A percentile compares a stretch with the other conserved stretches of the same genome.
These are phyloP conservation scores for Nemopilema nomurai DNA, from an alignment of 30 jellyfish, hydroid and myxozoan species.

Conservation along the genomic window DNA sequence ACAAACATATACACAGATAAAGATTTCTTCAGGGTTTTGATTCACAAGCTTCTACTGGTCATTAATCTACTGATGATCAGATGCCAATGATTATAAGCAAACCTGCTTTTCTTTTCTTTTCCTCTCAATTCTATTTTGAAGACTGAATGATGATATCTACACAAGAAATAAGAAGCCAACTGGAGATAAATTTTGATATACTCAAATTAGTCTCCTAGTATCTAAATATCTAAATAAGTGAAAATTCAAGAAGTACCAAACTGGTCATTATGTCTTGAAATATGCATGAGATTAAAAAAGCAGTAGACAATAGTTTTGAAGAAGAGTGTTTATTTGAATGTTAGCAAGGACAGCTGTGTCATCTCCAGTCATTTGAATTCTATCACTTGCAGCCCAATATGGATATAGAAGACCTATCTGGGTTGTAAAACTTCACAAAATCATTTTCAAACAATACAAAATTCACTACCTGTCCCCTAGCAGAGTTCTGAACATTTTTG, in stretches of 20 bases:
- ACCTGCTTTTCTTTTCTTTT: conserved; percentile 65
- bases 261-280: too few relatives aligned
- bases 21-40: not conserved
- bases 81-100: not conserved
- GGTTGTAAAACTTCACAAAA: not conserved
- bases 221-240: not conserved
- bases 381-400: not conserved
- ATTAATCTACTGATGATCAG: too few relatives aligned
- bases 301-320: too few relatives aligned
- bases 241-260: not conserved
- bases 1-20: too few relatives aligned
- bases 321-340: too few relatives aligned
- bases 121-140: conserved; percentile 52
- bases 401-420: not conserved
- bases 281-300: too few relatives aligned
- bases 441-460: not conserved
- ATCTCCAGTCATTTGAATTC: too few relatives aligned
- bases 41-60: not conserved
- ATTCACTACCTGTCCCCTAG: conserved; percentile 60
- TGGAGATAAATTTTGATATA: not conserved
- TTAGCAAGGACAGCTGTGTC: too few relatives aligned
- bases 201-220: not conserved
- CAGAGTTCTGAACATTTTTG: conserved; percentile 46
- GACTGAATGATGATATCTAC: conserved; percentile 55
- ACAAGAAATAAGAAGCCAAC: not conserved